Evolutionary conservation across 2,113 vertebrate genomes (phyloP).

Genomic region (Poeciliopsis occidentalis): DNA sequence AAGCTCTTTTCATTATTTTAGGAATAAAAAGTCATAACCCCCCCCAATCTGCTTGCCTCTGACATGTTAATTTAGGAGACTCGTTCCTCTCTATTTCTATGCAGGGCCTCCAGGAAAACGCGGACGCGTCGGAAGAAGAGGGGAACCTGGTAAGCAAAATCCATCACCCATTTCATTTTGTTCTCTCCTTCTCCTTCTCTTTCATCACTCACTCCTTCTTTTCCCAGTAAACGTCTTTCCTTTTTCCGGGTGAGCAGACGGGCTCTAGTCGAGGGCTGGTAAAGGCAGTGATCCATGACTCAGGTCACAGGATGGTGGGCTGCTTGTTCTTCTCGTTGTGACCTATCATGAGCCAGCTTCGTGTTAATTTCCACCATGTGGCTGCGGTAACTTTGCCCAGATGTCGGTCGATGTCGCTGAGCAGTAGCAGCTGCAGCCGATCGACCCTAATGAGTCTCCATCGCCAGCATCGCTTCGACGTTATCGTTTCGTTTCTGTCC

Average conservation of each 20-base stretch:
- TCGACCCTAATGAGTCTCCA: conserved; percentile 58
- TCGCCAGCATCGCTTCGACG: conserved; percentile 52
- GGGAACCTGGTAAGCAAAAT: conserved; percentile 87
- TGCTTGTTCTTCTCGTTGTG: conserved; percentile 46
- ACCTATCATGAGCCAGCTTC: conserved; percentile 36
- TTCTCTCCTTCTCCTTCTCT: conserved; percentile 31
- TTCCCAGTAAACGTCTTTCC: background rate
- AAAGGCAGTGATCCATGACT: conserved; percentile 51
- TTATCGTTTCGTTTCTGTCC: conserved; percentile 35
- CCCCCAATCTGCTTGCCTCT: conserved; percentile 29
- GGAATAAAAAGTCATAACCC: conserved; percentile 26
- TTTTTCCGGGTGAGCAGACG: conserved; percentile 30
- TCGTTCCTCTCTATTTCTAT: conserved; percentile 65
- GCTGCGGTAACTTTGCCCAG: conserved; percentile 68
- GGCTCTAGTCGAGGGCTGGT: conserved; percentile 22
- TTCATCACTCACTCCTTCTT: conserved; percentile 18
- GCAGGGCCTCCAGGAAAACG: conserved; percentile 93
- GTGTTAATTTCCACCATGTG: conserved; percentile 68
- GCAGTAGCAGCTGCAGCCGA: conserved; percentile 70
- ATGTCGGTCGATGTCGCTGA: conserved; percentile 58
- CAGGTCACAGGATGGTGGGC: conserved; percentile 39
- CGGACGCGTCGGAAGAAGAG: conserved; percentile 89
- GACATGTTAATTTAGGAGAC: conserved; percentile 29
- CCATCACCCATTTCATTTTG: conserved; percentile 35
- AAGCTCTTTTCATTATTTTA: background rate